Conservation (phyloP, 2,113 vertebrate genomes). For the Acrocephalus arundinaceus region DNA sequence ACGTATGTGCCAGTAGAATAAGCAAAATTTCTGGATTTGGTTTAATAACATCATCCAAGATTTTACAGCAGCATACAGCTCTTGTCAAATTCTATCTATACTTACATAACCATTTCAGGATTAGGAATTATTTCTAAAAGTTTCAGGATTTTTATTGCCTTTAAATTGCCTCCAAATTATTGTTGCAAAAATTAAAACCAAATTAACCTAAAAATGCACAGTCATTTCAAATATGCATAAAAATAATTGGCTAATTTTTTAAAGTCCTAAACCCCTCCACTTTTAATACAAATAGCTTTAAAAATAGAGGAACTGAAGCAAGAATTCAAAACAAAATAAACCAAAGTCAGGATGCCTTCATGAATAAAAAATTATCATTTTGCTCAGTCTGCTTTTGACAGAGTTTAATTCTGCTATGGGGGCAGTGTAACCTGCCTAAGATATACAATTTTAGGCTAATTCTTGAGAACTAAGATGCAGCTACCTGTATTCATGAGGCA, state of each 20-base stretch:
- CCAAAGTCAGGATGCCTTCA: neutral
- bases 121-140: neutral
- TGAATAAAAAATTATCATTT: neutral
- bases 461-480: neutral
- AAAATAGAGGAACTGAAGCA: neutral
- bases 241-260: neutral
- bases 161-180: neutral
- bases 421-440: neutral
- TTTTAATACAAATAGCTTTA: neutral
- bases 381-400: neutral
- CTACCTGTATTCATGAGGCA: neutral
- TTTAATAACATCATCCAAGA: neutral
- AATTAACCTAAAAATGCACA: neutral
- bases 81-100: neutral
- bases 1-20: neutral
- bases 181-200: neutral
- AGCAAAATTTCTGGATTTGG: neutral
- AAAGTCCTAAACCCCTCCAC: accelerated
- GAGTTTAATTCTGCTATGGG: neutral
- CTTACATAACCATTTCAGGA: neutral
- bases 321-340: neutral
- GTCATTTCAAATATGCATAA: neutral
- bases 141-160: neutral
- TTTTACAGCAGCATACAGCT: neutral
- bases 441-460: neutral